Base-by-base conservation (phyloP, 2,797 vertebrate species). In the Austrolebias charrua region DNA sequence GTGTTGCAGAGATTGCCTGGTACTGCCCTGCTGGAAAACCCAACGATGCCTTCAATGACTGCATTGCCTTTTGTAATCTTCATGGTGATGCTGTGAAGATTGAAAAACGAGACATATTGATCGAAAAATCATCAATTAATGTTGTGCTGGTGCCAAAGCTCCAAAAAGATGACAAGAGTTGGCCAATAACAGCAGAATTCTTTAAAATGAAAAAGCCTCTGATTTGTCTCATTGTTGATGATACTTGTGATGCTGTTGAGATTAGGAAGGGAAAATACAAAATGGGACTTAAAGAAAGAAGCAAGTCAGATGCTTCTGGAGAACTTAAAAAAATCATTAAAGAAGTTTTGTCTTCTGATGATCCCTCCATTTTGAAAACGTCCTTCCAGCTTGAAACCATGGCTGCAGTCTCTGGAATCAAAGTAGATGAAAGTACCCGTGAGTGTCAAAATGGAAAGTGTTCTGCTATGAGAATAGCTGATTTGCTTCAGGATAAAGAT, bases 1-100 rank as follows among this genome's bases (percentile, higher is more conserved):
- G 91, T 24, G 54, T 55, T 55, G 38, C 90, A 65, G 93, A 94
- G 85, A 88, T 94, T 16, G 85, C 87, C 60, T 94, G 93, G 93
- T 94, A 90, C 38, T 44, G 38, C 20, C 54, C 54, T 43, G 40
- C 19, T 55, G 54, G 86, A 18, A 86, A 75, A 49, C 16, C 60
- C n/a, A 75, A 12, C 12, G 85, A 89, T 76, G 20, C 12, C 19
- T 90, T 92, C 72, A 64, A 28, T 61, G 56, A 85, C 65, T 92
- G 89, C 28, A 71, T 89, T 51, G 50, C 50, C 31, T 33, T 52
- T 11, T n/a, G 50, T 18, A 52, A 52, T 19, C 53, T 55, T 40
- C 53, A 81, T 60, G 89, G 86, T 48, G 84, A 87, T 43, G 83
- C 91, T 80, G 66, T 85, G 66, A 16, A 55, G 2, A 24, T 58